Base-by-base conservation (phyloP, 2,113 vertebrate species). In the Sterrhoptilus dennistouni region DNA sequence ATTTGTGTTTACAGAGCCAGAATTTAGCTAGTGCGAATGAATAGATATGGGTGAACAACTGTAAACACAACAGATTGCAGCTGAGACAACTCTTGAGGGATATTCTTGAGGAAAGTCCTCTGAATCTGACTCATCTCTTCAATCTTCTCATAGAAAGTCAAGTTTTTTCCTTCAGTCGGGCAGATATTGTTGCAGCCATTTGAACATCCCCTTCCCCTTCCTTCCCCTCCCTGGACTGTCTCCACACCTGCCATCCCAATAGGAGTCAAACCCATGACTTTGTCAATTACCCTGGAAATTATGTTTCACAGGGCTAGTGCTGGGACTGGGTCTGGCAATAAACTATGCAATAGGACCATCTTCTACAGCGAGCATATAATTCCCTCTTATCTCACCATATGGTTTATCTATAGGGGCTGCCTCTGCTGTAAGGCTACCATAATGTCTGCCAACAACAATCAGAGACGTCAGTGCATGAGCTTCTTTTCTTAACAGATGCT, bases 321-420 rank as follows among this genome's bases (percentile, higher is more conserved):
- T 87, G 72, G 27, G 63, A 28, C 47, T 54, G 69, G n/a, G 17
- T 42, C 27, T 69, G 75, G 66, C 54, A 90, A 31, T 65, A 80
- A 65, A 33, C 28, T 22, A 36, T 16, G 12, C 1, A 1, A 28
- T 4, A 84, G 63, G 45, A 53, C 28, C 14, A 5, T 45, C 50
- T 74, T 92, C 71, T 93, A 57, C 66, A 80, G 17, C 2, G 42
- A 88, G n/a, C 28, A 29, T n/a, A 74, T 91, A 50, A 47, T 85
- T 89, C 81, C 38, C 38, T 72, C 54, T 76, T 85, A 36, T 69
- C 63, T 88, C 52, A 54, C 75, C 78, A 63, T 70, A 71, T 91
- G 81, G 53, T 6, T 35, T 68, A 65, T 74, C 78, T 33, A 63
- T n/a, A 83, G 89, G 44, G 52, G 45, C 79, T 77, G 36, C 27